Evolutionary conservation across 2,797 vertebrate genomes (phyloP).

Genomic region (Rhodeus uyekii): DNA sequence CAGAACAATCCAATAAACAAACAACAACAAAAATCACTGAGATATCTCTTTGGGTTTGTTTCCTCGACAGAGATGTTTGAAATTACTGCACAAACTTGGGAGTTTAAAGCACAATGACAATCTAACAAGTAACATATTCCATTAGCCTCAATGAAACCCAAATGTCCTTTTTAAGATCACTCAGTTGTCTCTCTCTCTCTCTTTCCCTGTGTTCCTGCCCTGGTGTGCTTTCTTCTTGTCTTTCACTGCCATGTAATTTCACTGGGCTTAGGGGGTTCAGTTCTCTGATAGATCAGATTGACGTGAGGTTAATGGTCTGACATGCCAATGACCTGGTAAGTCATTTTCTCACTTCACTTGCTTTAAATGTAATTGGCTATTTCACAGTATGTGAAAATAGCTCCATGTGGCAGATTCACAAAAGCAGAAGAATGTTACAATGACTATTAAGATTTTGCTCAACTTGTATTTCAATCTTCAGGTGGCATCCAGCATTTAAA

Average conservation of each 20-base stretch:
- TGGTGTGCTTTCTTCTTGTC: neutral
- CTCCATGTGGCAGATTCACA: neutral
- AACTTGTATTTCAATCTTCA: neutral
- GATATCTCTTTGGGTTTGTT: no score
- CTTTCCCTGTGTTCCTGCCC: neutral
- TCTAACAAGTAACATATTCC: neutral
- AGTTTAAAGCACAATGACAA: neutral
- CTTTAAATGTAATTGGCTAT: constrained; percentile 26
- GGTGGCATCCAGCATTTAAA: neutral
- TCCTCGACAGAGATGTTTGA: neutral
- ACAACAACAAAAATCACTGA: no score
- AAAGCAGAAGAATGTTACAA: neutral
- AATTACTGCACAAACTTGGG: neutral
- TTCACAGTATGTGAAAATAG: neutral
- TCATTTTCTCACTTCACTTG: neutral
- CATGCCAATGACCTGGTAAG: neutral
- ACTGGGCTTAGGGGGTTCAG: neutral
- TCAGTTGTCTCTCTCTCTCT: neutral
- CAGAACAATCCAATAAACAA: no score
- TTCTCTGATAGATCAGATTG: constrained; percentile 36
- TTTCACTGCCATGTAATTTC: neutral
- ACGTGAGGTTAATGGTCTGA: constrained; percentile 19
- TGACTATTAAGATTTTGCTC: neutral
- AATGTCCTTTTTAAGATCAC: neutral
- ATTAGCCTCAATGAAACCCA: neutral